phyloP scores from a whole-genome alignment of 2,888 invertebrate species.

The Ichneumoninae sp. region DNA sequence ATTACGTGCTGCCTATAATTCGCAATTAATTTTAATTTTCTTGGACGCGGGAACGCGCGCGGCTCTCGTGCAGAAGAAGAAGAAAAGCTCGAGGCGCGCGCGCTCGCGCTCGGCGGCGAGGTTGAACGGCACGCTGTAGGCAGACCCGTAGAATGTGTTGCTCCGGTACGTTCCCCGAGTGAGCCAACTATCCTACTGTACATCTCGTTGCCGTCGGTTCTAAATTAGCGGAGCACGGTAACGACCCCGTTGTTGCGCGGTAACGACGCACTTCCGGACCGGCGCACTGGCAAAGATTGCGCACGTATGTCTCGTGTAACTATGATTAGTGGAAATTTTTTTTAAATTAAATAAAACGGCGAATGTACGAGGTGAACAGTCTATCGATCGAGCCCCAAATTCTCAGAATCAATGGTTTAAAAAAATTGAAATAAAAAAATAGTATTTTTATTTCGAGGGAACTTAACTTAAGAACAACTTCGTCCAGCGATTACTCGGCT shows the following conservation, averaged over 20 bases:
- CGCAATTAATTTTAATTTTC: constrained; percentile 71
- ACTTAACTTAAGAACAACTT: neutral
- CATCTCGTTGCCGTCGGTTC: constrained; percentile 50
- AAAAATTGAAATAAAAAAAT: neutral
- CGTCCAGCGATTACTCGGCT: too few relatives aligned
- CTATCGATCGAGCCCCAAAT: neutral
- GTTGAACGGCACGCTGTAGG: constrained; percentile 18
- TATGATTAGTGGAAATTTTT: neutral
- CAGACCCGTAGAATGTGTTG: neutral
- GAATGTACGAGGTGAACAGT: neutral
- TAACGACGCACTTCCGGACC: constrained; percentile 65
- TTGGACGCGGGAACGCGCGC: constrained; percentile 53
- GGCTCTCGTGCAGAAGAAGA: constrained; percentile 14
- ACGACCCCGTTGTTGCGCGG: constrained; percentile 62
- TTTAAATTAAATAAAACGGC: constrained; percentile 2
- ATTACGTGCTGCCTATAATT: constrained; percentile 70
- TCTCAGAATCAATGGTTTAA: neutral
- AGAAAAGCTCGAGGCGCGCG: constrained; percentile 50
- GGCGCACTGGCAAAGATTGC: constrained; percentile 36
- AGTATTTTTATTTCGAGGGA: neutral
- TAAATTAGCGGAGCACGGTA: constrained; percentile 63
- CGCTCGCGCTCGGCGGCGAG: constrained; percentile 33
- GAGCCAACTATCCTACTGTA: constrained; percentile 34
- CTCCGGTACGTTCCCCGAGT: constrained; percentile 35
- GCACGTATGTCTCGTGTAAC: constrained; percentile 15